These are phyloP conservation scores for Epizoanthus stellaris DNA, from an alignment of 92 coral and sea anemone species.

Conservation along the genomic window DNA sequence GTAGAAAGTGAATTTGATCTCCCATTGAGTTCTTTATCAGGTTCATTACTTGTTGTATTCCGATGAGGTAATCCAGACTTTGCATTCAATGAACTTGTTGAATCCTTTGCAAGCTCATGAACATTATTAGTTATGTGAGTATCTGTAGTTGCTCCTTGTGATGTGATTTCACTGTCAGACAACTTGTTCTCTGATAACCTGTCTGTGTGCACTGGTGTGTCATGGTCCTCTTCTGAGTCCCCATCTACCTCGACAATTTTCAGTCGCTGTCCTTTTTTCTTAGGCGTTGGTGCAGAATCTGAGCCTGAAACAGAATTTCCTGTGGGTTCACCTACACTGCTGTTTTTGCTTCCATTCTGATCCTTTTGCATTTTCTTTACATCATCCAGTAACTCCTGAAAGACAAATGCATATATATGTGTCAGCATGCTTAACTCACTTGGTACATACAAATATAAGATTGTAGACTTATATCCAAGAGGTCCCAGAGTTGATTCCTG, in stretches of 20 bases:
- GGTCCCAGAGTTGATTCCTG: background rate
- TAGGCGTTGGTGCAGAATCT: conserved; percentile 6
- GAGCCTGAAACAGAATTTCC: background rate
- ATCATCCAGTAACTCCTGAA: conserved; percentile 68
- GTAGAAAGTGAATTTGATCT: background rate
- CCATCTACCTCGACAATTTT: conserved; percentile 85
- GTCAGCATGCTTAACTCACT: too few species aligned
- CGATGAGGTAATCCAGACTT: background rate
- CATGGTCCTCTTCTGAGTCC: conserved; percentile 44
- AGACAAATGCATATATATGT: background rate
- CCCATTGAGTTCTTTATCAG: background rate
- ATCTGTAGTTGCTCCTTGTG: background rate
- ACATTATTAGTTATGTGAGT: background rate
- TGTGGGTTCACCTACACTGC: background rate
- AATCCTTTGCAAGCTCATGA: background rate
- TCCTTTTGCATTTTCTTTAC: conserved; percentile 49
- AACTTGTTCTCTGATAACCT: conserved; percentile 7
- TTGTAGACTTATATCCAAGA: too few species aligned
- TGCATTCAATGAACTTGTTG: background rate
- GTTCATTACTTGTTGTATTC: background rate
- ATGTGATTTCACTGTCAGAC: background rate
- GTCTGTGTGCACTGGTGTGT: background rate
- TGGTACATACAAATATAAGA: too few species aligned
- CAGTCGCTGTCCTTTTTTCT: conserved; percentile 87
- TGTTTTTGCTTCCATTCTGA: conserved; percentile 29